Evolutionary conservation across 1,140 invertebrate genomes (phyloP).

Genomic region (Globodera rostochiensis): DNA sequence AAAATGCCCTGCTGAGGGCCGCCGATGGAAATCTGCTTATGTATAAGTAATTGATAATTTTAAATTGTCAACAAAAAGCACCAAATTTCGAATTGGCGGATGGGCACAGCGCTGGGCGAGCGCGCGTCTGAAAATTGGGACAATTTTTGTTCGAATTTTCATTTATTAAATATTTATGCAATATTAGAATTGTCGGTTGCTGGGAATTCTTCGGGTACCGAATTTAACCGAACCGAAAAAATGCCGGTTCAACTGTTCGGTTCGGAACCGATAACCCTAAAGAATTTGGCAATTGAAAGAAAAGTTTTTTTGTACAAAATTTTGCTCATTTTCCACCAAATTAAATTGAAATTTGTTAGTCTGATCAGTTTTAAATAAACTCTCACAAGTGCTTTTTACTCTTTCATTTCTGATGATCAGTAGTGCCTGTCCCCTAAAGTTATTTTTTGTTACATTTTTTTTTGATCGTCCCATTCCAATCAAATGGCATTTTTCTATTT

Average conservation of each 20-base stretch:
- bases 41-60: background rate
- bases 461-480: background rate
- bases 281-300: too few relatives aligned
- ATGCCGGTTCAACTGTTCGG: too few relatives aligned
- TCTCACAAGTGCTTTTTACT: too few relatives aligned
- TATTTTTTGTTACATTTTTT: background rate
- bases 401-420: too few relatives aligned
- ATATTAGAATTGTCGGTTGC: too few relatives aligned
- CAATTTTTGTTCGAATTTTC: background rate
- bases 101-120: constrained; percentile 86
- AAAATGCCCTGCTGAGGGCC: constrained; percentile 85
- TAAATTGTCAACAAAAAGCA: background rate
- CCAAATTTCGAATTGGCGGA: constrained; percentile 77
- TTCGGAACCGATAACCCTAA: too few relatives aligned
- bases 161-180: too few relatives aligned
- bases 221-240: background rate
- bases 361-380: background rate
- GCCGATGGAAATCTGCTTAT: constrained; percentile 80
- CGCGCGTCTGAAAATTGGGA: constrained; percentile 75
- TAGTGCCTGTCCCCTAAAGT: background rate
- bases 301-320: background rate
- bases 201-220: too few relatives aligned
- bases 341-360: too few relatives aligned
- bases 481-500: too few relatives aligned
- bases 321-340: too few relatives aligned